Evolutionary conservation across 2,797 vertebrate species (phyloP).

Genomic region (Cheirogaleus major): DNA sequence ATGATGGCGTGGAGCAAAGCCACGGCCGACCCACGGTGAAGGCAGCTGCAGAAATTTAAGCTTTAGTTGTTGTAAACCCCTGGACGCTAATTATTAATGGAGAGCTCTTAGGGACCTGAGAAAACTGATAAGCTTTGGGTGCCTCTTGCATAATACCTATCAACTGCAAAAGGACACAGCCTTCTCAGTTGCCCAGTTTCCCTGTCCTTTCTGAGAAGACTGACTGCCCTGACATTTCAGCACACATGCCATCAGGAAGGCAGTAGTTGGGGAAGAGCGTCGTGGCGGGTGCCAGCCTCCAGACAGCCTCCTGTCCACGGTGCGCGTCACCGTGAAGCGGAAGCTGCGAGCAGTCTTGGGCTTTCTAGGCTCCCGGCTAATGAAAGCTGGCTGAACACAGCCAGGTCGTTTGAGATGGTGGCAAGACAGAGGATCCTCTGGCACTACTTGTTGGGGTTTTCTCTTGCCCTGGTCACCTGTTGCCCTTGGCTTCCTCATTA

Average conservation of each 20-base stretch:
- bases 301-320: too few species aligned
- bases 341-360: neutral
- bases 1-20: neutral
- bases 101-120: neutral
- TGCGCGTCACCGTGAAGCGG: neutral
- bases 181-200: neutral
- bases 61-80: neutral
- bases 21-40: neutral
- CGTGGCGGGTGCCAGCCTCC: neutral
- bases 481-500: neutral
- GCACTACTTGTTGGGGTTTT: neutral
- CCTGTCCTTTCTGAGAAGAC: neutral
- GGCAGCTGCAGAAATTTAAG: neutral
- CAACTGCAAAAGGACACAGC: neutral
- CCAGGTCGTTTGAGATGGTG: neutral
- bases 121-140: neutral
- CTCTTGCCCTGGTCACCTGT: neutral
- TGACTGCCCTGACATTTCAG: neutral
- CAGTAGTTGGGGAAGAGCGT: neutral
- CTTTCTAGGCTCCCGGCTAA: neutral
- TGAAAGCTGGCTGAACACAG: neutral
- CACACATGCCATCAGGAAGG: neutral
- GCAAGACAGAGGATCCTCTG: neutral
- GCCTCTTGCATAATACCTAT: neutral
- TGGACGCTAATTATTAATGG: neutral